Evolutionary conservation across 2,113 vertebrate species (phyloP).

Genomic region (Hucho hucho): DNA sequence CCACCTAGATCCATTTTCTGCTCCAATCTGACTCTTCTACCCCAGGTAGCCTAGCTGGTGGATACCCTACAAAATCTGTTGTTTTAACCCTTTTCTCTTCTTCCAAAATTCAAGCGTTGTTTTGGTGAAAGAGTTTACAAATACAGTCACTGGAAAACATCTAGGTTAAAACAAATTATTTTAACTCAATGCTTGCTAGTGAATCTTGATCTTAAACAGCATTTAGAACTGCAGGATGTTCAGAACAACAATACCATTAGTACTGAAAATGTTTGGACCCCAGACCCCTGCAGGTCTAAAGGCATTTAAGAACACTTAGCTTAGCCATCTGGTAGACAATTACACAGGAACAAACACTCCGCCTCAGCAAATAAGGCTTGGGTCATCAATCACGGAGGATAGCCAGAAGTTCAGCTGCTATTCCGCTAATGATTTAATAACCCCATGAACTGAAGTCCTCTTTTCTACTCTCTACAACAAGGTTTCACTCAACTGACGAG

Average conservation of each 20-base stretch:
- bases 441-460: conserved; percentile 63
- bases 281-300: conserved; percentile 72
- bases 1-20: conserved; percentile 78
- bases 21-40: conserved; percentile 68
- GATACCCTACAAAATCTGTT: conserved; percentile 20
- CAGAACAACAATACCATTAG: conserved; percentile 64
- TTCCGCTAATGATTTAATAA: conserved; percentile 75
- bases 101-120: conserved; percentile 49
- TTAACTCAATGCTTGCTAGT: conserved; percentile 41
- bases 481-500: conserved; percentile 36
- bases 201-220: conserved; percentile 49
- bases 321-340: conserved; percentile 84
- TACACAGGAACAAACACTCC: conserved; percentile 80
- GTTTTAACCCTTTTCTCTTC: conserved; percentile 10
- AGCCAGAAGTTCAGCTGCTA: conserved; percentile 74
- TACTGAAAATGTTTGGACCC: conserved; percentile 62
- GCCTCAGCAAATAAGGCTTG: conserved; percentile 81
- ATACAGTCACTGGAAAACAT: conserved; percentile 36
- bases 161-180: conserved; percentile 54
- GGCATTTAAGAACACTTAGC: conserved; percentile 80
- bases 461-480: conserved; percentile 13
- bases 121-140: conserved; percentile 48
- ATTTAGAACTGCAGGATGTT: conserved; percentile 51
- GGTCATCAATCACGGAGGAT: conserved; percentile 79
- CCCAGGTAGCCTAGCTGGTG: conserved; percentile 49